Evolutionary conservation across 2,797 vertebrate species (phyloP), one percentile per base, ranked within the genome.

Genomic region (Callimico goeldii): DNA sequence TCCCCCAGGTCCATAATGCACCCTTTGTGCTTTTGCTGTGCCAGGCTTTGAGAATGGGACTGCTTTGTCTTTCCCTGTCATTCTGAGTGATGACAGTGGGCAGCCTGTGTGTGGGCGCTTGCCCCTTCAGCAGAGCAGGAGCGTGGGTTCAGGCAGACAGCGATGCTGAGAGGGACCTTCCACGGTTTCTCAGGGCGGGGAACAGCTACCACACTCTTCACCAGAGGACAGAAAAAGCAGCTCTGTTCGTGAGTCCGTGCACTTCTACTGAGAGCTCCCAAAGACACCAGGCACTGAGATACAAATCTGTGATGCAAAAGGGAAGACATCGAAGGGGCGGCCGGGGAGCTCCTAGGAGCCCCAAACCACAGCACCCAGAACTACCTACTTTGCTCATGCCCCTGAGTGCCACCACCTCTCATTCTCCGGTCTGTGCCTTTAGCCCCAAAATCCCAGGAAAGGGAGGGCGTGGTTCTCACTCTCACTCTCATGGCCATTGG

Each of bases 21-120:
- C 8, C 4, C 46, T 19, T 10, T 5, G 8, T 7, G 50, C 28
- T 17, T 22, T 15, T 0, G 9, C 19, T 50, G 3, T 0, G 30
- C 76, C 58, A 4, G 46, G 26, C 83, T 75, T 70, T 8, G 50
- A 30, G 67, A 36, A 64, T 3, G 7, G 33, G 30, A 13, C 26
- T 0, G 48, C 33, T 14, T 39, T 8, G 0, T 43, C n/a, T 36
- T 11, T 43, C 26, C 67, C 11, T 8, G 2, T 36, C 36, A 2
- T 61, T 48, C 11, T 0, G 0, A 7, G 41, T 28, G 22, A 52
- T 0, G 2, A 30, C 26, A 15, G 5, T 24, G 2, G 77, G 43
- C 36, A 15, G 55, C 33, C 33, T 13, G 0, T 1, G 3, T 2
- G 22, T 1, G 33, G 50, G 7, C 2, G 41, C 43, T n/a, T 2